Evolutionary conservation across 2,113 vertebrate species (phyloP).

Genomic region (Burhinus oedicnemus): DNA sequence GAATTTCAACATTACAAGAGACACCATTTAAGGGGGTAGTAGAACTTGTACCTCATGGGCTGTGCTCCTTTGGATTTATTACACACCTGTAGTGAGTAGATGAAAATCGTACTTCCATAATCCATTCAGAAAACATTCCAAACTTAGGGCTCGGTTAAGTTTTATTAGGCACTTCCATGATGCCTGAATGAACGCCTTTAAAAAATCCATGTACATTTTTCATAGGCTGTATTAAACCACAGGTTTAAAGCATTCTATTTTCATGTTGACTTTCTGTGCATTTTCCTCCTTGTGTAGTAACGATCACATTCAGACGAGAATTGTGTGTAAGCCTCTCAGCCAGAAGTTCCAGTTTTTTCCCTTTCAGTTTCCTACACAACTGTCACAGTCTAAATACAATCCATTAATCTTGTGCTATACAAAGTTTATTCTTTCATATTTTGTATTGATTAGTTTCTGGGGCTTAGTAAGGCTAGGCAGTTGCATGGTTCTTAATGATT

Average conservation of each 20-base stretch:
- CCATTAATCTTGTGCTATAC: constrained; percentile 19
- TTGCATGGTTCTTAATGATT: background rate
- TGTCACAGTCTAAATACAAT: constrained; percentile 26
- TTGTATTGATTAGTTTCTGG: constrained; percentile 14
- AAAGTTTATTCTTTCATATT: constrained; percentile 13
- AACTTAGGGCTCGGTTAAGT: background rate
- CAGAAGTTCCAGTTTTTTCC: background rate
- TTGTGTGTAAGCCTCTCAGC: background rate
- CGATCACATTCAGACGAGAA: background rate
- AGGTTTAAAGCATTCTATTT: background rate
- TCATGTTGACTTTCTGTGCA: background rate
- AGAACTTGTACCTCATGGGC: background rate
- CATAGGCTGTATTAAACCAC: background rate
- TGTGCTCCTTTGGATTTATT: background rate
- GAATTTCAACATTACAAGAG: background rate
- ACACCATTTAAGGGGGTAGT: background rate
- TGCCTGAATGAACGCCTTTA: background rate
- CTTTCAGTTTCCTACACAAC: constrained; percentile 37
- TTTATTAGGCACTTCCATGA: background rate
- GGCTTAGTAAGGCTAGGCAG: background rate
- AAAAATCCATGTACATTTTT: background rate
- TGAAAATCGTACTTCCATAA: background rate
- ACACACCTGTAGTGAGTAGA: background rate
- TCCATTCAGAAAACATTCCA: background rate
- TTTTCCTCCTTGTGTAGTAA: background rate